These are phyloP conservation scores for Rhopalosiphum nymphaeae DNA, from an alignment of 2,888 invertebrate species.

Conservation along the genomic window DNA sequence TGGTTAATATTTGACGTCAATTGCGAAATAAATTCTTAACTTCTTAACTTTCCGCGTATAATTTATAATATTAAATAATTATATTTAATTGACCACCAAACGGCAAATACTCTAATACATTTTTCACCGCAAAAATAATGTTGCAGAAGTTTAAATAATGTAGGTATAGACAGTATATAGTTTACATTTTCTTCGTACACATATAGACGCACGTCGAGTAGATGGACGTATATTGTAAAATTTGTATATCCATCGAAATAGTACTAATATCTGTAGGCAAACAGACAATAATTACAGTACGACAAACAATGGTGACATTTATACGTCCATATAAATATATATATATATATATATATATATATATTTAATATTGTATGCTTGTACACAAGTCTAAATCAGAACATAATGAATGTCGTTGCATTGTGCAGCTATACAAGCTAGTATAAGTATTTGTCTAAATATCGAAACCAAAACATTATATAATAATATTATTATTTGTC, in stretches of 20 bases:
- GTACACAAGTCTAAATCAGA: background rate
- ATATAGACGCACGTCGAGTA: background rate
- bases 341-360: background rate
- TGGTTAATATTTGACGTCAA: no score
- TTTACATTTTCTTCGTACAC: background rate
- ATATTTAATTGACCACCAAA: no score
- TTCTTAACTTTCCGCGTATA: no score
- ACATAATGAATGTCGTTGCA: slow-evolving; percentile 7
- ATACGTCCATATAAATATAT: background rate
- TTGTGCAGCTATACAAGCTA: background rate
- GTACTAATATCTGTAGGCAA: background rate
- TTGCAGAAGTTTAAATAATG: background rate
- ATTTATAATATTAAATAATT: no score
- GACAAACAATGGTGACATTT: background rate
- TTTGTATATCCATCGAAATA: background rate
- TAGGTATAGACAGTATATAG: background rate
- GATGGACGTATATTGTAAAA: background rate
- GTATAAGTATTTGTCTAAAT: background rate
- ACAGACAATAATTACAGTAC: background rate
- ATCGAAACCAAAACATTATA: background rate
- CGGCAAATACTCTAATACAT: no score
- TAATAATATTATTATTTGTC: background rate
- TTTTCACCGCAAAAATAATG: no score
- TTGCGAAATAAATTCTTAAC: no score
- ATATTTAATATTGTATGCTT: background rate